Conservation (phyloP, 2,797 vertebrate species). For the Propithecus deckenii region DNA sequence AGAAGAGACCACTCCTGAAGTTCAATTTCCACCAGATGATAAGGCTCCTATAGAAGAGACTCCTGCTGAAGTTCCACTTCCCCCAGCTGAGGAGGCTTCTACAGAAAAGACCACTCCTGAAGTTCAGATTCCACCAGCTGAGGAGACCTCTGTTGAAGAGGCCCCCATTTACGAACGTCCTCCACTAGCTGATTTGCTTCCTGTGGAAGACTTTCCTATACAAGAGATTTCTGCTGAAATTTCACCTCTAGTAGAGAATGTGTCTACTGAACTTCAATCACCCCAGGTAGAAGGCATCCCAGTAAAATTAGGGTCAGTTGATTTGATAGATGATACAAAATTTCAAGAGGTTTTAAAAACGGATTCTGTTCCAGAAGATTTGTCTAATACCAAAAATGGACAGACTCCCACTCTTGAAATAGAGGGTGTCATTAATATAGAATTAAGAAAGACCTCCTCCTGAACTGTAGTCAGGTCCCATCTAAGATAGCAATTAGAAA, state of each 20-base stretch:
- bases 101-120: accelerated
- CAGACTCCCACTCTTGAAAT: neutral
- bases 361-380: neutral
- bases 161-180: accelerated
- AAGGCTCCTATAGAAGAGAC: accelerated
- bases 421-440: neutral
- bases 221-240: neutral
- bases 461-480: neutral
- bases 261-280: neutral
- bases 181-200: neutral
- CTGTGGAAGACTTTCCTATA: neutral
- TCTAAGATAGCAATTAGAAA: neutral
- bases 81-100: neutral
- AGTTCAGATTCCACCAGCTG: neutral
- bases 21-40: neutral
- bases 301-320: neutral
- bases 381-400: neutral
- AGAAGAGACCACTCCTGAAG: accelerated
- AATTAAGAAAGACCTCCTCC: neutral
- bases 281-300: neutral
- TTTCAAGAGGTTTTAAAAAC: neutral
- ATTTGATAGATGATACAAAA: neutral
- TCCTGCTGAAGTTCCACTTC: neutral
- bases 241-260: neutral
- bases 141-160: neutral